Conservation (phyloP, 2,888 invertebrate genomes). For the Megalurothrips usitatus region DNA sequence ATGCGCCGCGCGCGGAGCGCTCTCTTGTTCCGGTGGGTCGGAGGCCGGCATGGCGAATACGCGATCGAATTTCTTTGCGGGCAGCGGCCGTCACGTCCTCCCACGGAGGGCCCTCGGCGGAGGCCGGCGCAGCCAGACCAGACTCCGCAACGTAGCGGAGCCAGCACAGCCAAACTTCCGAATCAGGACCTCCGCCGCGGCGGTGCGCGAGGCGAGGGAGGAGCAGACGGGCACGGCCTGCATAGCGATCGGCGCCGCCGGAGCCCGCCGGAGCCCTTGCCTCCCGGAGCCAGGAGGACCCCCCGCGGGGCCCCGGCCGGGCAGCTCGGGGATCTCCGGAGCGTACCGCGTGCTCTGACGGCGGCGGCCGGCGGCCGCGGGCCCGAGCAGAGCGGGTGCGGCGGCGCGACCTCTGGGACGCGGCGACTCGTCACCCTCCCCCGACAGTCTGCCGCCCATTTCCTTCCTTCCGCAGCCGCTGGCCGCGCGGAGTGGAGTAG, state of each 20-base stretch:
- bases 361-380: too few relatives aligned
- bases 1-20: background rate
- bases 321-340: too few relatives aligned
- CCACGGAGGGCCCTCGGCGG: background rate
- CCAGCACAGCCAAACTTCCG: background rate
- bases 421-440: background rate
- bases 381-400: too few relatives aligned
- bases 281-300: too few relatives aligned
- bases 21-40: background rate
- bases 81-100: background rate
- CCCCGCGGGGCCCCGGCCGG: too few relatives aligned
- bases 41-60: background rate
- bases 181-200: background rate
- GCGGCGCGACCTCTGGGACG: background rate
- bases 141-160: background rate
- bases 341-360: too few relatives aligned
- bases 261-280: too few relatives aligned
- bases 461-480: too few relatives aligned
- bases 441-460: too few relatives aligned
- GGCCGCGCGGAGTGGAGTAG: too few relatives aligned
- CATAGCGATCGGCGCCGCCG: background rate
- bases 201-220: too few relatives aligned
- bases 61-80: conserved; percentile 6
- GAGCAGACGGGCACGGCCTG: background rate
- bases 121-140: background rate